Percentiles rank a stretch among this genome's conserved stretches.
Conservation (phyloP, 2,797 vertebrate genomes). For the Vipera latastei region DNA sequence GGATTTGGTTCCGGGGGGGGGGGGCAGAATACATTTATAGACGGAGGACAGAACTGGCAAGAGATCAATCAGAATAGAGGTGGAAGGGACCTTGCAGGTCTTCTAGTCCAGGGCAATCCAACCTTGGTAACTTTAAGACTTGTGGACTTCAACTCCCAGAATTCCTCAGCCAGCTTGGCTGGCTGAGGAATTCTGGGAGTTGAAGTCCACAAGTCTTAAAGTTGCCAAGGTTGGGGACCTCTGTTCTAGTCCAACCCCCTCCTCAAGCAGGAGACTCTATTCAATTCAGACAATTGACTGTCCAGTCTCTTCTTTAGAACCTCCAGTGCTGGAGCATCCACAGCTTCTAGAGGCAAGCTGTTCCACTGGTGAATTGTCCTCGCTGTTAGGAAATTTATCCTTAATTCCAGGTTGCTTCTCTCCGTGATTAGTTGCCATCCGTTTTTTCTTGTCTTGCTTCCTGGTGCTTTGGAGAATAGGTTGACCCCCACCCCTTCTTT, state of each 20-base stretch:
- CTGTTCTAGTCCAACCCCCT: neutral
- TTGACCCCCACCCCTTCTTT: neutral
- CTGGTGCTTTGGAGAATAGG: neutral
- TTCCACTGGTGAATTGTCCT: neutral
- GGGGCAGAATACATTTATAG: neutral
- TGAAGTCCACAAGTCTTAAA: too few species aligned
- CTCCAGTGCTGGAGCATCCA: neutral
- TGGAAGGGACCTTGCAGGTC: neutral
- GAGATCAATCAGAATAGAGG: too few species aligned
- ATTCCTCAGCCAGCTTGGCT: too few species aligned
- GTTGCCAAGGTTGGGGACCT: too few species aligned
- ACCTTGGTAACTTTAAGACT: too few species aligned
- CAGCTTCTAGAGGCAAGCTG: neutral
- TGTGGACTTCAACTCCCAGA: too few species aligned
- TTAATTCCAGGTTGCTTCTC: neutral
- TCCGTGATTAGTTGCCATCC: neutral
- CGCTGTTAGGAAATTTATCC: neutral
- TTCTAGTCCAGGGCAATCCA: neutral
- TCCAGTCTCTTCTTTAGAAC: neutral
- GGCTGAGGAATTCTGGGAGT: too few species aligned
- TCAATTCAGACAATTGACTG: neutral
- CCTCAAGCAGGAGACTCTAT: too few species aligned
- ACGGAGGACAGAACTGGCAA: neutral
- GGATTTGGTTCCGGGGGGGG: too few species aligned
- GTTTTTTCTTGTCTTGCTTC: accelerated